Evolutionary conservation across 2,113 vertebrate species (phyloP).

Genomic region (Chionomys nivalis): DNA sequence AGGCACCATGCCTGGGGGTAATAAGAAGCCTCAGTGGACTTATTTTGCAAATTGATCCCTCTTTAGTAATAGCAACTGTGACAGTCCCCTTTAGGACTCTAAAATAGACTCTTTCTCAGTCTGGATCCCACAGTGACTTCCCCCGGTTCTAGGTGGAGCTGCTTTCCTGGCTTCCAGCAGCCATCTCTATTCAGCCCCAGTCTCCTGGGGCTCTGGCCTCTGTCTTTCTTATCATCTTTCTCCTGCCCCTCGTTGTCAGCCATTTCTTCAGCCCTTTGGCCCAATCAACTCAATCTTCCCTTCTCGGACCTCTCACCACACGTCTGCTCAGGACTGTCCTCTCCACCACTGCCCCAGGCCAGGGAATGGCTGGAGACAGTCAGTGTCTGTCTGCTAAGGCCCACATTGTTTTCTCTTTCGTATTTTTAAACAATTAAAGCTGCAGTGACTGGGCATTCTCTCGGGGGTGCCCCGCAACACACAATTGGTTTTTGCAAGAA

Average conservation of each 20-base stretch:
- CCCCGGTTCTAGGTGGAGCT: constrained; percentile 21
- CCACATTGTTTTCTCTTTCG: constrained; percentile 38
- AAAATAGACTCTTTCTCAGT: constrained; percentile 35
- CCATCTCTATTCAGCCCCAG: background rate
- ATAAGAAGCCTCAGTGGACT: constrained; percentile 36
- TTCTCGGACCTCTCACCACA: constrained; percentile 36
- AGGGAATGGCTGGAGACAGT: constrained; percentile 41
- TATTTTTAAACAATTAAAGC: constrained; percentile 62
- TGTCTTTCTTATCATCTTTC: background rate
- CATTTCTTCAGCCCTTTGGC: constrained; percentile 13
- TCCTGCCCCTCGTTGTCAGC: background rate
- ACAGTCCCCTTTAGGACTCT: constrained; percentile 51
- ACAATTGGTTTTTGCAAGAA: constrained; percentile 48
- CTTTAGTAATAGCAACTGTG: constrained; percentile 67
- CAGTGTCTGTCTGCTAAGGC: constrained; percentile 27
- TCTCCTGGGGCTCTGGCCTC: background rate
- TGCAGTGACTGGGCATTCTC: constrained; percentile 26
- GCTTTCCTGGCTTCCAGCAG: background rate
- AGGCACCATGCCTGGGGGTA: constrained; percentile 60
- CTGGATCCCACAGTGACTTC: constrained; percentile 2
- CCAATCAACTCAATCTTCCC: background rate
- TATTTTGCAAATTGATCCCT: constrained; percentile 70
- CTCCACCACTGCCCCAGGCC: background rate
- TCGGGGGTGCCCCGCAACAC: constrained; percentile 19
- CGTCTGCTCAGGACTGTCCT: background rate